A percentile compares a stretch with the other conserved stretches of the same genome.
Evolutionary conservation across 2,113 vertebrate genomes (phyloP).

Genomic region (Excalfactoria chinensis): DNA sequence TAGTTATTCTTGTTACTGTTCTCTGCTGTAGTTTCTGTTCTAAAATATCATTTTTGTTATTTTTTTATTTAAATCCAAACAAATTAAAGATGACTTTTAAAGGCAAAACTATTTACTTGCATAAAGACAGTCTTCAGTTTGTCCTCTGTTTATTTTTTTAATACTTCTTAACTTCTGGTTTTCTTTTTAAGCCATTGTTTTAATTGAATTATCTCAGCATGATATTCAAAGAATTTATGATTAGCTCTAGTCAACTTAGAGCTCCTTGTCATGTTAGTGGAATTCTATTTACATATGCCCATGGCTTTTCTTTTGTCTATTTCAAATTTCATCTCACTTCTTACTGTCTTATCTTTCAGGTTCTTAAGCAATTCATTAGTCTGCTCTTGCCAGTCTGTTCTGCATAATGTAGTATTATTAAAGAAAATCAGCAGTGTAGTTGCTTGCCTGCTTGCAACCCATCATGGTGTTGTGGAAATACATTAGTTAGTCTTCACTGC

Average conservation of each 20-base stretch:
- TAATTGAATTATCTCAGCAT: neutral
- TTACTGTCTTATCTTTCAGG: neutral
- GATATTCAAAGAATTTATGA: neutral
- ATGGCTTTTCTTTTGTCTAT: neutral
- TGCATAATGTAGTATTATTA: neutral
- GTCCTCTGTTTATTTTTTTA: neutral
- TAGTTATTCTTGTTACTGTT: neutral
- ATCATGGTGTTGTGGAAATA: no score
- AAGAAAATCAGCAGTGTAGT: neutral
- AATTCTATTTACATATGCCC: neutral
- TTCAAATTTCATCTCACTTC: neutral
- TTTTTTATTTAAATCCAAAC: neutral
- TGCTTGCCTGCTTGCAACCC: neutral
- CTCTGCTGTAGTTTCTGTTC: neutral
- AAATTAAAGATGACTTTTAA: neutral
- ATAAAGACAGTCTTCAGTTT: neutral
- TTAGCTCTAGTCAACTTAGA: neutral
- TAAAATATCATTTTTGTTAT: neutral
- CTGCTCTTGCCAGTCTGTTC: neutral
- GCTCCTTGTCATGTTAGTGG: neutral
- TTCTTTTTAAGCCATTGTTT: neutral
- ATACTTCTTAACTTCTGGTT: neutral
- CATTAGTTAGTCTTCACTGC: neutral
- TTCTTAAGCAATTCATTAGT: neutral
- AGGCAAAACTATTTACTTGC: neutral